Percentiles rank a stretch among this genome's conserved stretches.
Evolutionary conservation across 2,113 vertebrate species (phyloP).

Genomic region (Castor canadensis): DNA sequence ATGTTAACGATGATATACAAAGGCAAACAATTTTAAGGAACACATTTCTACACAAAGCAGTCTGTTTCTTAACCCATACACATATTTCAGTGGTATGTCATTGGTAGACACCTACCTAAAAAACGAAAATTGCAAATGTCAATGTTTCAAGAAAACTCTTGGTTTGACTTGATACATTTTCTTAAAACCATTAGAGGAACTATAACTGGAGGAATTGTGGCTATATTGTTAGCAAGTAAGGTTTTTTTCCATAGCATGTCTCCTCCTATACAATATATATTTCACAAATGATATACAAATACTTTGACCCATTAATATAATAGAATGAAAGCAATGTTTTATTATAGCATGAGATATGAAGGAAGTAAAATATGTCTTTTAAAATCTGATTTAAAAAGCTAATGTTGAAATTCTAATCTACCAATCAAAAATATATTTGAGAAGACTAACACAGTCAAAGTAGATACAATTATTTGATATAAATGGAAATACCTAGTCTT

Average conservation of each 20-base stretch:
- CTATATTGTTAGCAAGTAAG: background rate
- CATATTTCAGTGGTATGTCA: background rate
- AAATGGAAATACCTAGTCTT: background rate
- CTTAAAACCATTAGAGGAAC: background rate
- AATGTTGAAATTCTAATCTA: background rate
- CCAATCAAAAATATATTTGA: background rate
- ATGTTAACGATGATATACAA: background rate
- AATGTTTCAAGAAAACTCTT: background rate
- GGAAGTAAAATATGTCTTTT: background rate
- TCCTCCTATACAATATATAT: background rate
- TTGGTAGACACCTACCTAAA: background rate
- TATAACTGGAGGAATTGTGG: background rate
- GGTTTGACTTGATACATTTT: background rate
- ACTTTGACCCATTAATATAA: background rate
- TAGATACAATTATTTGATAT: background rate
- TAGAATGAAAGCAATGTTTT: background rate
- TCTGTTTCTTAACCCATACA: background rate
- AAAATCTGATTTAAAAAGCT: background rate
- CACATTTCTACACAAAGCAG: background rate
- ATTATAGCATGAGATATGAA: background rate
- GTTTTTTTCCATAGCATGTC: background rate
- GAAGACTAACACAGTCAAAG: background rate
- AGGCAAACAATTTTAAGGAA: background rate
- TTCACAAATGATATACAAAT: background rate
- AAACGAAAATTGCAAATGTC: background rate